Evolutionary conservation across 2,888 invertebrate genomes (phyloP).

Genomic region (Ophioninae sp.): DNA sequence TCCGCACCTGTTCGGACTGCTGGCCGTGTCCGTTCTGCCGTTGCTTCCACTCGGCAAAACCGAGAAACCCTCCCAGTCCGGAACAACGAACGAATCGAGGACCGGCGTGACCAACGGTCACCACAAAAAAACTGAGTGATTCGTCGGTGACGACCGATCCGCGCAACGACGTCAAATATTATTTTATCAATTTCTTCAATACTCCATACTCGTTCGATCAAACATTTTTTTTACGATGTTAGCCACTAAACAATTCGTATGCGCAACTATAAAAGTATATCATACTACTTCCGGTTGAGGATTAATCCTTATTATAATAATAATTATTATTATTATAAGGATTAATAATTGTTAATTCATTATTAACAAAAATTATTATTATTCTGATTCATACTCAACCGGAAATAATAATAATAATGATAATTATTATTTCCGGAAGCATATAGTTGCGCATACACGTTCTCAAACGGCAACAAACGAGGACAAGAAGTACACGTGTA

Average conservation of each 20-base stretch:
- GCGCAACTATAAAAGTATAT: slow-evolving; percentile 11
- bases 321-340: no score
- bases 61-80: slow-evolving; percentile 36
- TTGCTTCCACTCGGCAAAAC: slow-evolving; percentile 68
- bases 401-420: no score
- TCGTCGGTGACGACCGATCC: slow-evolving; percentile 4
- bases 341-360: no score
- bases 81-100: slow-evolving; percentile 24
- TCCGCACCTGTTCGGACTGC: slow-evolving; percentile 75
- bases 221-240: slow-evolving; percentile 46
- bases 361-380: no score
- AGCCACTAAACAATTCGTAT: slow-evolving; percentile 16
- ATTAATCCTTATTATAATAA: no score
- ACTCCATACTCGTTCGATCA: slow-evolving; percentile 23
- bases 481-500: neutral
- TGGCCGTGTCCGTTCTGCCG: slow-evolving; percentile 73
- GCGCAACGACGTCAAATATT: slow-evolving; percentile 45
- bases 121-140: slow-evolving; percentile 58
- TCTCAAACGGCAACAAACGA: neutral
- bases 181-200: slow-evolving; percentile 15
- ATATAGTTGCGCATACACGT: neutral
- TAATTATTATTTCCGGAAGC: neutral
- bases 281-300: no score
- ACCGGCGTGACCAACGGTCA: slow-evolving; percentile 60
- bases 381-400: no score